phyloP scores from a whole-genome alignment of 2,797 vertebrate species.

The Sebastiscus tertius region DNA sequence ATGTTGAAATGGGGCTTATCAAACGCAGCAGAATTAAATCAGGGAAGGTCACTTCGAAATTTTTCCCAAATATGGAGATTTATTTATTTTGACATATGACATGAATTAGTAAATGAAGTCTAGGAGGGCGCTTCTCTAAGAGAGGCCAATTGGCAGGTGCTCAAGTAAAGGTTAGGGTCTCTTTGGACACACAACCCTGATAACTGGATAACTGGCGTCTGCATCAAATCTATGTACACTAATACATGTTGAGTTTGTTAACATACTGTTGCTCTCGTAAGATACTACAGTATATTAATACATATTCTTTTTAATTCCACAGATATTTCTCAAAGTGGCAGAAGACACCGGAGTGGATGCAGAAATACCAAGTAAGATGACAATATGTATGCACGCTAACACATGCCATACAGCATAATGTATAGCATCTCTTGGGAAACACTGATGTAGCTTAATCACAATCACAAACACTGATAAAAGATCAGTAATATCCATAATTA shows the following conservation, averaged over 20 bases:
- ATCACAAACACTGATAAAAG: background rate
- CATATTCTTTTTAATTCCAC: constrained; percentile 30
- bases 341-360: constrained; percentile 93
- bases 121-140: constrained; percentile 6
- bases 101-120: constrained; percentile 26
- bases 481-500: background rate
- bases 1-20: background rate
- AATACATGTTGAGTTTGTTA: background rate
- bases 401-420: background rate
- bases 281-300: background rate
- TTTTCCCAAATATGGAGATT: constrained; percentile 6
- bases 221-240: background rate
- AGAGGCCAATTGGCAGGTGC: constrained; percentile 30
- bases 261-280: background rate
- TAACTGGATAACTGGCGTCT: background rate
- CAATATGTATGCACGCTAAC: background rate
- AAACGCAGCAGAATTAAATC: background rate
- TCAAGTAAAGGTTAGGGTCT: constrained; percentile 34
- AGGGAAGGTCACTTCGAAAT: constrained; percentile 5
- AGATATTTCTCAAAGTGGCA: constrained; percentile 98
- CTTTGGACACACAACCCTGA: background rate
- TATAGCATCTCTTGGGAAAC: background rate
- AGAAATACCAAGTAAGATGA: constrained; percentile 85
- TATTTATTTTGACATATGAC: constrained; percentile 40
- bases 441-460: background rate